Evolutionary conservation across 1,140 invertebrate species (phyloP).

Genomic region (Formica exsecta): DNA sequence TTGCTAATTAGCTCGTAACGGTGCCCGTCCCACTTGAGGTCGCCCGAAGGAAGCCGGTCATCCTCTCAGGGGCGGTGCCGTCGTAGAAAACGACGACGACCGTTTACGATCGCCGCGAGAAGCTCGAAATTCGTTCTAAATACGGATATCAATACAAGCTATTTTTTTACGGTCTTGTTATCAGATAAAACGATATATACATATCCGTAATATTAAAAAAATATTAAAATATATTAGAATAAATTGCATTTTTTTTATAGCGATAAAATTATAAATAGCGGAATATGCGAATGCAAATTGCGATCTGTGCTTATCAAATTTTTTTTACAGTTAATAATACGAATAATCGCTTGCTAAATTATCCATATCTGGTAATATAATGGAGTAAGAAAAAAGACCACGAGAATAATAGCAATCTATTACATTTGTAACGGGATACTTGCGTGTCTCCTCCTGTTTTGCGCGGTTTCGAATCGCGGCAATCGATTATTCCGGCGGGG

Average conservation of each 20-base stretch:
- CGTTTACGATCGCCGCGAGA: slow-evolving; percentile 71
- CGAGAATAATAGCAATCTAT: slow-evolving; percentile 25
- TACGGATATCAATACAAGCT: slow-evolving; percentile 13
- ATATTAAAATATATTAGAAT: background rate
- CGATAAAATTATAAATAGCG: background rate
- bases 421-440: slow-evolving; percentile 1
- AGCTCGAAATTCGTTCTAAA: slow-evolving; percentile 57
- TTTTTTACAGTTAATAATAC: background rate
- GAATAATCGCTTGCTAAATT: background rate
- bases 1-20: slow-evolving; percentile 80
- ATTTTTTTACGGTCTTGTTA: background rate
- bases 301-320: background rate
- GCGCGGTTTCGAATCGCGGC: slow-evolving; percentile 23
- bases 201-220: background rate
- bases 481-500: slow-evolving; percentile 64
- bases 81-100: slow-evolving; percentile 18
- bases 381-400: slow-evolving; percentile 15
- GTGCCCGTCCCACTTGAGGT: slow-evolving; percentile 68
- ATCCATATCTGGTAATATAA: background rate
- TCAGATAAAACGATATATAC: background rate
- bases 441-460: slow-evolving; percentile 3
- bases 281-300: background rate
- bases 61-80: slow-evolving; percentile 58
- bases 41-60: slow-evolving; percentile 46
- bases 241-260: background rate